Evolutionary conservation across 2,113 vertebrate species (phyloP), one percentile per base, ranked within the genome.

Genomic region (human): DNA sequence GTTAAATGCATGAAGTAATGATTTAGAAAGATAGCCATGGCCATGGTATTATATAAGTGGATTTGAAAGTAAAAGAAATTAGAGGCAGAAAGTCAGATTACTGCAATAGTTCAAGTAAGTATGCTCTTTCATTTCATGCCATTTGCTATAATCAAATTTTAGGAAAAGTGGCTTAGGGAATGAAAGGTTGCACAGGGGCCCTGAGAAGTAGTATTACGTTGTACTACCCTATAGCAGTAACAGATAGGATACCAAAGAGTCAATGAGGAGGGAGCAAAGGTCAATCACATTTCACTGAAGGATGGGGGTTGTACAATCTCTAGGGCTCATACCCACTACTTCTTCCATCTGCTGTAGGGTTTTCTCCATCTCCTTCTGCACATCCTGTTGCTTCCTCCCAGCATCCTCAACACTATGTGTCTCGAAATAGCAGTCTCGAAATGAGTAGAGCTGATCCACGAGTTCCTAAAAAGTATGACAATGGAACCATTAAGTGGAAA

Each of bases 391-490:
- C 97, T 99, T 99, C 85, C 76, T 98, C 1, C 97, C 98, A 61
- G 99, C 99, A 96, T 99, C 98, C 94, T 99, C 99, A 64, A 99
- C 98, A 70, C 98, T 94, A 64, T 99, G 99, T 43, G 98, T 99
- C 97, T 99, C 99, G 84, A 99, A 99, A 97, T 99, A 99, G 97
- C 98, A 98, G 80, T 99, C 99, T 97, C 99, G 98, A 97, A 99
- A 99, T 38, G 98, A 92, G 96, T 99, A 99, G 8, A 99, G 98
- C 27, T 98, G 98, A 97, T 99, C 99, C 88, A 99, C 99, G 7
- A 99, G 98, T 89, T 99, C 99, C 99, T 99, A 98, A 68, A 73
- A 95, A 90, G 40, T 23, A 10, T 30, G 92, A 75, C 6, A 17
- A 96, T 18, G n/a, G 11, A 45, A 45, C 8, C 35, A 64, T 81